Conservation (phyloP, 2,888 invertebrate genomes). For the Ophion ventricosus region DNA sequence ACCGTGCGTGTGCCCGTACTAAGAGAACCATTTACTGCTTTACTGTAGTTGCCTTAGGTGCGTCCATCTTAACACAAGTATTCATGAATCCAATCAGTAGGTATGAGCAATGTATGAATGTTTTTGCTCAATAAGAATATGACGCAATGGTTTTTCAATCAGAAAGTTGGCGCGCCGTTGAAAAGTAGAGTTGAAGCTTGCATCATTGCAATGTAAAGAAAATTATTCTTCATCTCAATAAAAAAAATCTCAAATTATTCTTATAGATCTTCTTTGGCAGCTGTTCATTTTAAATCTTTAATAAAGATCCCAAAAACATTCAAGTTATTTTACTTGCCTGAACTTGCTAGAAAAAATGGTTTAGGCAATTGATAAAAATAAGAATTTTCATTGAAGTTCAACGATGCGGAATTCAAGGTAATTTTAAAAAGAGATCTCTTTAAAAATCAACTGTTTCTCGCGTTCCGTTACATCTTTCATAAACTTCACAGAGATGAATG, state of each 20-base stretch:
- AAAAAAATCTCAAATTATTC: neutral
- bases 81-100: neutral
- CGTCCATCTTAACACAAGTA: conserved; percentile 7
- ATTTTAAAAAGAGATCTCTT: neutral
- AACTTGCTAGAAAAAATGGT: neutral
- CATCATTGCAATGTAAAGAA: neutral
- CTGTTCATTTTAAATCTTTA: neutral
- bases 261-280: neutral
- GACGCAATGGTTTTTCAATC: neutral
- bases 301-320: neutral
- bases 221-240: neutral
- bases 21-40: conserved; percentile 1
- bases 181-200: neutral
- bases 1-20: neutral
- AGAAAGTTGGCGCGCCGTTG: neutral
- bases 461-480: neutral
- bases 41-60: neutral
- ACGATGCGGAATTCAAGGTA: neutral
- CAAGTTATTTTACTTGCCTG: neutral
- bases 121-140: neutral
- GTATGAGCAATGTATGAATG: neutral
- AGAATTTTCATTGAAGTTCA: neutral
- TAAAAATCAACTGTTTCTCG: neutral
- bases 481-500: neutral
- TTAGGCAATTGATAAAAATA: neutral